Evolutionary conservation across 2,113 vertebrate species (phyloP).

Genomic region (Corythoichthys haematopterus): DNA sequence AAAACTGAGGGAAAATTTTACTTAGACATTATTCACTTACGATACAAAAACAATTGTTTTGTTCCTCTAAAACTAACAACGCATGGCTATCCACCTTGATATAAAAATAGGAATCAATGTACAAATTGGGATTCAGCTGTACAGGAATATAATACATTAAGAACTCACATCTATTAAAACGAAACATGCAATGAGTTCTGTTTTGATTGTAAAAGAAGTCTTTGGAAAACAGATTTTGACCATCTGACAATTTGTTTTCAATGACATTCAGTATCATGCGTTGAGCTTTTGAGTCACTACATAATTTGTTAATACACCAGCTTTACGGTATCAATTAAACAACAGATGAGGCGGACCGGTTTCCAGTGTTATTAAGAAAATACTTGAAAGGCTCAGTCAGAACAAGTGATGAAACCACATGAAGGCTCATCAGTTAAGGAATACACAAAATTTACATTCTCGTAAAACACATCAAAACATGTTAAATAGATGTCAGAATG

Average conservation of each 20-base stretch:
- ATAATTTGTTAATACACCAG: slow-evolving; percentile 13
- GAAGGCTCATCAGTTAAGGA: not conserved
- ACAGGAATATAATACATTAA: slow-evolving; percentile 47
- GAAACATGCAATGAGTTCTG: slow-evolving; percentile 26
- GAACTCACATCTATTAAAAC: slow-evolving; percentile 34
- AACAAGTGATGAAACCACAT: not conserved
- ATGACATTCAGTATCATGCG: slow-evolving; percentile 5
- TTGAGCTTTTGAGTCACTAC: slow-evolving; percentile 34
- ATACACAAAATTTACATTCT: not conserved
- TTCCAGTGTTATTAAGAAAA: slow-evolving; percentile 27
- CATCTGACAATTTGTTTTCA: slow-evolving; percentile 12
- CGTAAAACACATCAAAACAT: not conserved
- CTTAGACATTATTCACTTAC: slow-evolving; percentile 12
- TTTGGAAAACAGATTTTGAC: slow-evolving; percentile 26
- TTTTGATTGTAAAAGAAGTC: slow-evolving; percentile 20
- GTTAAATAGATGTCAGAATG: not conserved
- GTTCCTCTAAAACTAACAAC: slow-evolving; percentile 12
- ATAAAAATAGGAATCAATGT: slow-evolving; percentile 39
- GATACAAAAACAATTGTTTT: slow-evolving; percentile 22
- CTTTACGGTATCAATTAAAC: not conserved
- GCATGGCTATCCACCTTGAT: slow-evolving; percentile 18
- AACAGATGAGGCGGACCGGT: slow-evolving; percentile 10
- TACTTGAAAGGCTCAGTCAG: slow-evolving; percentile 8
- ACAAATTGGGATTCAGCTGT: slow-evolving; percentile 42
- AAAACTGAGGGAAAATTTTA: slow-evolving; percentile 22